Conservation (phyloP, 2,888 invertebrate species). For the Germaria angustata region DNA sequence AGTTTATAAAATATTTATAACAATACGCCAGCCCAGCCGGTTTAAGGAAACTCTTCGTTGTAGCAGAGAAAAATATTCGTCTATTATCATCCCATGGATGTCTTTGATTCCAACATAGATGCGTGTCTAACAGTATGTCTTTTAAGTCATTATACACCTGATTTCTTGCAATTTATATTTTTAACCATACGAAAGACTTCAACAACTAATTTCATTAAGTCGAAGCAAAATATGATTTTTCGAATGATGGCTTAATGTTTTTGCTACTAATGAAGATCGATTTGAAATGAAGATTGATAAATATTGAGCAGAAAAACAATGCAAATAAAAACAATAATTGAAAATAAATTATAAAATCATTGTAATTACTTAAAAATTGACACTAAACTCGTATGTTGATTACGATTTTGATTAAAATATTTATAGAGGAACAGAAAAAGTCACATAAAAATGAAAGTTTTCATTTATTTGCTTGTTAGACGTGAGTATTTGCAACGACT, state of each 20-base stretch:
- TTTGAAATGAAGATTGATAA: slow-evolving; percentile 45
- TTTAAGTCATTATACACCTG: slow-evolving; percentile 42
- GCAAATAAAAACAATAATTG: slow-evolving; percentile 36
- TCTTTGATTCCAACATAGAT: not conserved
- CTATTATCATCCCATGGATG: not conserved
- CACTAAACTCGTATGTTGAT: slow-evolving; percentile 32
- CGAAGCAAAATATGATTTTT: slow-evolving; percentile 17
- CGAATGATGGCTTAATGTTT: slow-evolving; percentile 46
- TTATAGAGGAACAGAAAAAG: slow-evolving; percentile 37
- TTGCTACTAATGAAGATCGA: not conserved
- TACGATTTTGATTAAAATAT: slow-evolving; percentile 54
- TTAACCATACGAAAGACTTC: not conserved
- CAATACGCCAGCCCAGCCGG: no score
- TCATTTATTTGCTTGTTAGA: slow-evolving; percentile 25
- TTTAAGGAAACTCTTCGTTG: not conserved
- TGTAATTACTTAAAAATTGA: slow-evolving; percentile 53
- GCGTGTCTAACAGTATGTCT: slow-evolving; percentile 5
- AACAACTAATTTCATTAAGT: slow-evolving; percentile 21
- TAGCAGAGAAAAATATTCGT: not conserved
- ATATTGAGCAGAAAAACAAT: slow-evolving; percentile 20
- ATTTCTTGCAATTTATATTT: slow-evolving; percentile 55
- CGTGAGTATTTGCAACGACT: slow-evolving; percentile 15
- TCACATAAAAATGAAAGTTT: slow-evolving; percentile 52
- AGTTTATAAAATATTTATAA: no score
- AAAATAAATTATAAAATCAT: slow-evolving; percentile 57